Evolutionary conservation across 2,797 vertebrate genomes (phyloP).

Genomic region (Gadopsis bispinosus): DNA sequence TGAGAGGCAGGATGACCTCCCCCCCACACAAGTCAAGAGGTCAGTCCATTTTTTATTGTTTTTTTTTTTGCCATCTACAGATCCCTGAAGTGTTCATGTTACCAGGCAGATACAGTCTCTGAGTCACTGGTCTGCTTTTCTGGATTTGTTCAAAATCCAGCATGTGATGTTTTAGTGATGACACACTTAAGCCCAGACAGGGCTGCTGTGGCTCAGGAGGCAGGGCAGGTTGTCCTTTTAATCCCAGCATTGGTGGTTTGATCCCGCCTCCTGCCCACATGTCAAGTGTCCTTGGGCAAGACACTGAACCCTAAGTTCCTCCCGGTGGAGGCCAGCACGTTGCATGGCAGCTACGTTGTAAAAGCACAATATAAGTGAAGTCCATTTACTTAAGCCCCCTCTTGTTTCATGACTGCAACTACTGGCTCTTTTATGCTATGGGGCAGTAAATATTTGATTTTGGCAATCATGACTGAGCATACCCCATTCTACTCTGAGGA

Average conservation of each 20-base stretch:
- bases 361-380: too few relatives aligned
- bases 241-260: too few relatives aligned
- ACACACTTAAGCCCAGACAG: neutral
- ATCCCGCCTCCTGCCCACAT: too few relatives aligned
- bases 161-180: neutral
- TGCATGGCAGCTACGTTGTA: too few relatives aligned
- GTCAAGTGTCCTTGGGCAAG: too few relatives aligned
- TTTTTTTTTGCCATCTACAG: neutral
- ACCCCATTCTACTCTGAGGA: neutral
- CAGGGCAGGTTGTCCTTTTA: too few relatives aligned
- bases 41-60: conserved; percentile 35
- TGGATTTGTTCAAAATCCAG: neutral
- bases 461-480: neutral
- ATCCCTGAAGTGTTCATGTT: neutral
- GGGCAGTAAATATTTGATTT: neutral
- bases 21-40: conserved; percentile 76
- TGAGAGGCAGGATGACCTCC: conserved; percentile 50
- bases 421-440: neutral
- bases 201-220: too few relatives aligned
- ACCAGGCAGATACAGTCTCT: neutral
- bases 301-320: too few relatives aligned
- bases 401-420: neutral
- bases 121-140: neutral
- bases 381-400: too few relatives aligned
- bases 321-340: too few relatives aligned